Base-by-base conservation (phyloP, 2,888 invertebrate genomes). In the Biston stratarius region DNA sequence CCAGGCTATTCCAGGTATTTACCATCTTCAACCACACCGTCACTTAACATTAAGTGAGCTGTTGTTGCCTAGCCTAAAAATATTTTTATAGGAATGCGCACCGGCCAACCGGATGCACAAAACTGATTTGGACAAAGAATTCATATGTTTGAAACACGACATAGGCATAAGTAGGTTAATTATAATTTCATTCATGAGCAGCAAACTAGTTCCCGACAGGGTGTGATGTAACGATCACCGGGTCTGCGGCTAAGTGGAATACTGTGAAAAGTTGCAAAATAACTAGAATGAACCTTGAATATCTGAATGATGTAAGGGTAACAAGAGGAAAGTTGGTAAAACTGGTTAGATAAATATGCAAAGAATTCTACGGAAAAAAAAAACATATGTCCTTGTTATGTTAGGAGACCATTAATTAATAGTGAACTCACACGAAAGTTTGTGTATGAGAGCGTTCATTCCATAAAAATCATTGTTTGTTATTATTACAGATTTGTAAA, bases 191-290 rank as follows among this genome's bases (percentile, higher is more conserved):
- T 83, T 83, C 79, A 78, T 75, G 73, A 78, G 77, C 72, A 71
- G 59, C 72, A 82, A 85, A 86, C 85, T 82, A 80, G 87, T 85
- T 85, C 72, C 61, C 64, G 74, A 79, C 69, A 57, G 45, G 64
- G 62, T 70, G 64, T 80, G 74, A 79, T 73, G 74, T 73, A 78
- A 79, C 71, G 58, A 59, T 62, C 64, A 70, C 71, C 65, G 59
- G 64, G 63, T 55, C 64, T 53, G 65, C 69, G 60, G 56, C 42
- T 42, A 65, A 57, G 65, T 71, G 15, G 69, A 71, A 66, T 70
- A 58, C 66, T 72, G 66, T 72, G 69, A 70, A 72, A 74, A 74
- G 72, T 71, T 67, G 55, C 62, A 53, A 49, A 58, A 44, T 11
- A 47, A 69, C 49, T 51, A 66, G 72, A 6, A 51, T 42, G n/a